These are phyloP conservation scores for Holothuria glaberrima DNA, from an alignment of 35 echinoderm and acorn worm species.

Conservation along the genomic window DNA sequence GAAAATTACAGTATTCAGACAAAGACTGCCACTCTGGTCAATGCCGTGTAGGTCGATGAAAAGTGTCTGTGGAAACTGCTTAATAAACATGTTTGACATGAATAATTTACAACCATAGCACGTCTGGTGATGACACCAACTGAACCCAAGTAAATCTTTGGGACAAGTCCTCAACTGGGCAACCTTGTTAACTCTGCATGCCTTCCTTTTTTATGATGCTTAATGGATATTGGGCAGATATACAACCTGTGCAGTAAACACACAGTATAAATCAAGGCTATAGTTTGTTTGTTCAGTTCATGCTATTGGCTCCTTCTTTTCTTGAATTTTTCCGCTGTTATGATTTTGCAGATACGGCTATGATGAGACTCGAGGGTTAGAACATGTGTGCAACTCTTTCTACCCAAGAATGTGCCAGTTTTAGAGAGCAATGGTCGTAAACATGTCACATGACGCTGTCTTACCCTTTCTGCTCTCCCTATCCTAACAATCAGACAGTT, in stretches of 20 bases:
- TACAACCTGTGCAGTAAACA: constrained; percentile 53
- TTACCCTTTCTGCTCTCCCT: background rate
- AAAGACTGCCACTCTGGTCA: background rate
- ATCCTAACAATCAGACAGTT: constrained; percentile 28
- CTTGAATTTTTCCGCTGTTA: background rate
- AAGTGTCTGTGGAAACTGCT: constrained; percentile 44
- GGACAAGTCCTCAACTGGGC: background rate
- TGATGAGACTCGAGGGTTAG: constrained; percentile 15
- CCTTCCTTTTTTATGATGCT: constrained; percentile 27
- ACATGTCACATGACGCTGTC: constrained; percentile 5
- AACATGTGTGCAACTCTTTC: background rate
- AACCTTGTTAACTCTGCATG: constrained; percentile 18
- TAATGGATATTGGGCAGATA: constrained; percentile 62
- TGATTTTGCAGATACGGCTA: background rate
- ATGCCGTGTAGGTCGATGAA: background rate
- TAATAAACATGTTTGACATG: constrained; percentile 49
- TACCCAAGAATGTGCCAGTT: constrained; percentile 33
- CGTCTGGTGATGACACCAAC: constrained; percentile 42
- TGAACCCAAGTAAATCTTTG: constrained; percentile 23
- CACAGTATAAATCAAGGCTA: constrained; percentile 48
- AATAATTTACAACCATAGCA: constrained; percentile 24
- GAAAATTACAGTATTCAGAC: too few relatives aligned
- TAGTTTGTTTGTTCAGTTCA: constrained; percentile 42
- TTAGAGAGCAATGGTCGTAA: constrained; percentile 26
- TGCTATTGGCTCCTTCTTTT: background rate